phyloP scores from a whole-genome alignment of 35 echinoderm and acorn worm genomes.

The Lytechinus variegatus region DNA sequence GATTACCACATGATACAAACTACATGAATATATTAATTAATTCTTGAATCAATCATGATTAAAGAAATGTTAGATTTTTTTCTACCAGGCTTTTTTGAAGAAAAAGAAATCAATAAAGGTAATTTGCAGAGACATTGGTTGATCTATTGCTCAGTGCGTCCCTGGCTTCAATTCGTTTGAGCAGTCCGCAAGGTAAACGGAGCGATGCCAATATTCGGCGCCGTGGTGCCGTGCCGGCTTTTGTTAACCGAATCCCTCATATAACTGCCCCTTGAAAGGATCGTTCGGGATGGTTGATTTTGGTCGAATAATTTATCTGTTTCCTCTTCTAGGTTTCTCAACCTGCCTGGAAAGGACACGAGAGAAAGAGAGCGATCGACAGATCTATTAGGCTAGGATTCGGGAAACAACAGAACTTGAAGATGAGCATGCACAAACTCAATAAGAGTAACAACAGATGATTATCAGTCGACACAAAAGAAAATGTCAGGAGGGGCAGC shows the following conservation, averaged over 20 bases:
- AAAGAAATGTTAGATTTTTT: not conserved
- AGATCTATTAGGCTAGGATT: not conserved
- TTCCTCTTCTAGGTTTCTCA: not conserved
- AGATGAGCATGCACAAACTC: not conserved
- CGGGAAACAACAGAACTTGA: not conserved
- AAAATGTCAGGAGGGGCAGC: not conserved
- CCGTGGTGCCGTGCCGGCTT: not conserved
- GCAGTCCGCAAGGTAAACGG: not conserved
- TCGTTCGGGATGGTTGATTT: not conserved
- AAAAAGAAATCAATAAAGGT: not conserved
- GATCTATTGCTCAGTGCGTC: not conserved
- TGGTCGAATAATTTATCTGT: not conserved
- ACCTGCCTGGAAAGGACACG: not conserved
- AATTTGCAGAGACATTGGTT: not conserved
- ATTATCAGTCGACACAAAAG: not conserved
- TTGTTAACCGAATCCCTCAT: not conserved
- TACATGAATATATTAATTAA: too few species aligned
- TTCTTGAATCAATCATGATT: not conserved
- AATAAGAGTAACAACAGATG: conserved; percentile 21
- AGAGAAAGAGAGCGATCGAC: not conserved
- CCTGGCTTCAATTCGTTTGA: not conserved
- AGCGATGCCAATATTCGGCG: conserved; percentile 27
- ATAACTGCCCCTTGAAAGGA: conserved; percentile 22
- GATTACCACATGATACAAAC: too few species aligned
- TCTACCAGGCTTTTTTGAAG: not conserved